Evolutionary conservation across 2,113 vertebrate genomes (phyloP).

Genomic region (Anoura caudifer): DNA sequence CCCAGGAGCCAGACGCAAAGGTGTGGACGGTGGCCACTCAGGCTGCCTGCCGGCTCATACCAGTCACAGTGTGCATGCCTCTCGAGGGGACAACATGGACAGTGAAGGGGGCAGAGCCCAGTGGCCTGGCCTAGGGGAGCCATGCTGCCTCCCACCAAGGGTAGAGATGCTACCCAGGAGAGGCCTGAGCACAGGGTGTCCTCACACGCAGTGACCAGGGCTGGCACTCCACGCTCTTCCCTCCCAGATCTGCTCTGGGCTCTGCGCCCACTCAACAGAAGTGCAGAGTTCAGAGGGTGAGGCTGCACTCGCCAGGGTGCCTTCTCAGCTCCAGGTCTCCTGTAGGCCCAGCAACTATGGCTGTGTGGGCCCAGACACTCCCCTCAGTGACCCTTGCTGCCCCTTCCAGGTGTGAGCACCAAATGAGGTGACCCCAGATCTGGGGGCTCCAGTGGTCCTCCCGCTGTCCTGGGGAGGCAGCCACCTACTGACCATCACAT

Average conservation of each 20-base stretch:
- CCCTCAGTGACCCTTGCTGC: background rate
- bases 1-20: too few species aligned
- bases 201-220: background rate
- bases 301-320: fast-evolving
- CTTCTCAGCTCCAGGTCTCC: background rate
- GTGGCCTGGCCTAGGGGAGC: background rate
- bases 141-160: fast-evolving
- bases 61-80: background rate
- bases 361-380: too few species aligned
- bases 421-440: fast-evolving
- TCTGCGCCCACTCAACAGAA: fast-evolving
- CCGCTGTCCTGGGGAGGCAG: background rate
- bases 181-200: background rate
- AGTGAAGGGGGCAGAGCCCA: background rate
- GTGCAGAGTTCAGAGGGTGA: background rate
- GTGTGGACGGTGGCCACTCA: fast-evolving
- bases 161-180: background rate
- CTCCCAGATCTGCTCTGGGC: background rate
- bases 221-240: fast-evolving
- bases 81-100: too few species aligned
- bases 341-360: background rate
- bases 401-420: background rate
- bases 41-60: background rate
- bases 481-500: fast-evolving
- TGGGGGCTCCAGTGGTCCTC: background rate